phyloP scores from a whole-genome alignment of 2,888 invertebrate species.

The Digitonthophagus gazella region DNA sequence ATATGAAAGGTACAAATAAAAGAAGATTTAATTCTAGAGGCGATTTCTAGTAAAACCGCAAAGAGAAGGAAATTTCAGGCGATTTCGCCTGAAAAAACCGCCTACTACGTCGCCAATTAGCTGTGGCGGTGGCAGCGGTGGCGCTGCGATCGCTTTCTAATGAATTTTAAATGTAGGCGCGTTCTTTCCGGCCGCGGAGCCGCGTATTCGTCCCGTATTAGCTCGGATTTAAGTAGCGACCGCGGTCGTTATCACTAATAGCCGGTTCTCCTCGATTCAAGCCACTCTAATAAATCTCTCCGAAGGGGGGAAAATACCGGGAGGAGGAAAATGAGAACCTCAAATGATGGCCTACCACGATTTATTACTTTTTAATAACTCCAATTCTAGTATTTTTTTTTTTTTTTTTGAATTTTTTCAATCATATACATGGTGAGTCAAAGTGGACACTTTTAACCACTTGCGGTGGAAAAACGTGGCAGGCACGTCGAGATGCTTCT shows the following conservation, averaged over 20 bases:
- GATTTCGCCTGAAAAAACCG: background rate
- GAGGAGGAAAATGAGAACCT: background rate
- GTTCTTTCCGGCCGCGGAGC: background rate
- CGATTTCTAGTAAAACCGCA: too few species aligned
- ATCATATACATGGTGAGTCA: too few species aligned
- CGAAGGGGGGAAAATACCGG: background rate
- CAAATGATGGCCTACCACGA: constrained; percentile 2
- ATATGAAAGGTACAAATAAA: too few species aligned
- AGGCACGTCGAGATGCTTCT: too few species aligned
- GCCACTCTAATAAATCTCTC: background rate
- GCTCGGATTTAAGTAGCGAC: constrained; percentile 6
- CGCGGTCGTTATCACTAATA: constrained; percentile 9
- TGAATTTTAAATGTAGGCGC: constrained; percentile 11
- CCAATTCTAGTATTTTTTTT: background rate
- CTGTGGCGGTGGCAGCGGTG: background rate
- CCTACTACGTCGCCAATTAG: background rate
- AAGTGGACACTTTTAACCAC: too few species aligned
- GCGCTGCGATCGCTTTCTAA: constrained; percentile 16
- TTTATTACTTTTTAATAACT: constrained; percentile 12
- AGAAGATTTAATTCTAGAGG: too few species aligned
- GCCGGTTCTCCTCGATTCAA: constrained; percentile 5
- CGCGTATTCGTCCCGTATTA: background rate
- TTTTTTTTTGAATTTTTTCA: too few species aligned
- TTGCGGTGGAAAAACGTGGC: too few species aligned
- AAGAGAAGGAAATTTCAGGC: too few species aligned